These are phyloP conservation scores for Thymallus thymallus DNA, from an alignment of 2,113 vertebrate genomes.

Conservation along the genomic window DNA sequence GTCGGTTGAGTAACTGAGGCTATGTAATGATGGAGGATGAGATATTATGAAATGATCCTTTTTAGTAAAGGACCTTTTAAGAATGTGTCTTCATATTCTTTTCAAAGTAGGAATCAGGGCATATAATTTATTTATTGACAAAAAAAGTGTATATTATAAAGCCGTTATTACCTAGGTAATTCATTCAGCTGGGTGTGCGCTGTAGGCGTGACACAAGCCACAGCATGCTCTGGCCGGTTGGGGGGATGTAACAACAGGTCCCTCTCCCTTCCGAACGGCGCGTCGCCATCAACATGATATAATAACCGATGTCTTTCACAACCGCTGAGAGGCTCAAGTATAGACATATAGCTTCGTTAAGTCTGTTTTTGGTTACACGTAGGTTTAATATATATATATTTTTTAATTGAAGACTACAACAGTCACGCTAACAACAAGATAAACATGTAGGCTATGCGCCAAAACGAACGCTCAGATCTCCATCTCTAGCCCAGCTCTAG, in stretches of 20 bases:
- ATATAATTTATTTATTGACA: too few species aligned
- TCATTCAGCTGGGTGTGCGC: too few species aligned
- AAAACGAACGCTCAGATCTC: neutral
- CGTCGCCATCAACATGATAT: neutral
- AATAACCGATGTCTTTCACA: neutral
- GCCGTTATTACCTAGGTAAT: too few species aligned
- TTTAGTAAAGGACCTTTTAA: too few species aligned
- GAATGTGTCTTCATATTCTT: too few species aligned
- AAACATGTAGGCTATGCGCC: neutral
- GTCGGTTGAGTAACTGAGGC: neutral
- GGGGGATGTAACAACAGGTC: neutral
- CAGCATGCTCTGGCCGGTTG: neutral
- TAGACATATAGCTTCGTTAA: too few species aligned
- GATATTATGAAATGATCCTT: too few species aligned
- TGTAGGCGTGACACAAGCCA: neutral
- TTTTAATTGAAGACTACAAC: too few species aligned
- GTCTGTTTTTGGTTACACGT: neutral
- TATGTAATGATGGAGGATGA: neutral
- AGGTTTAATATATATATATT: neutral
- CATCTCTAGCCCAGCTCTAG: too few species aligned
- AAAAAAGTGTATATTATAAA: too few species aligned
- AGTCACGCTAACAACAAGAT: neutral
- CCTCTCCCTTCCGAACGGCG: neutral
- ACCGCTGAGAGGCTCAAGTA: neutral
- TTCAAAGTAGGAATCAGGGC: too few species aligned